Evolutionary conservation across 2,797 vertebrate species (phyloP).

Genomic region (Esox masquinongy): DNA sequence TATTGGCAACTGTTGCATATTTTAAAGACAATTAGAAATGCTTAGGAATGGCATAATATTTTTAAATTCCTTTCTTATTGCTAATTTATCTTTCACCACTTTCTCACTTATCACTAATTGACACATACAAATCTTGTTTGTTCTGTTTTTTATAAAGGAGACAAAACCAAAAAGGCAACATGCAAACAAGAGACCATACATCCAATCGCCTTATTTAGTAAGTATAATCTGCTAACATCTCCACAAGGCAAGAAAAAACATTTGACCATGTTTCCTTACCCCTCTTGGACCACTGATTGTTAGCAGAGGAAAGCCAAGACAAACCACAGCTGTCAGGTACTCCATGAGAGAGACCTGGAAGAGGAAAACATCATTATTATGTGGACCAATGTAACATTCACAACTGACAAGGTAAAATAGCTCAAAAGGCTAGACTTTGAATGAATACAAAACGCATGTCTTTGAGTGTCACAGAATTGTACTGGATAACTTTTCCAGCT

Average conservation of each 20-base stretch:
- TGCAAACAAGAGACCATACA: too few relatives aligned
- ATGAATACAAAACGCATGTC: neutral
- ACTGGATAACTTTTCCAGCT: too few relatives aligned
- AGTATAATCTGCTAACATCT: neutral
- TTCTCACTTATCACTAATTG: too few relatives aligned
- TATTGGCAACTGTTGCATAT: too few relatives aligned
- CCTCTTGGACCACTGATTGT: slow-evolving; percentile 91
- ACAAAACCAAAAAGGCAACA: too few relatives aligned
- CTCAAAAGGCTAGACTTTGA: neutral
- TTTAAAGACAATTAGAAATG: too few relatives aligned
- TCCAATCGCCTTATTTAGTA: too few relatives aligned
- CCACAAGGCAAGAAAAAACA: neutral
- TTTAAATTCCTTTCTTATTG: too few relatives aligned
- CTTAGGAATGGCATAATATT: too few relatives aligned
- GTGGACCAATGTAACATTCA: neutral
- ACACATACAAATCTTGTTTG: too few relatives aligned
- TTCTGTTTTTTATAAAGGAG: too few relatives aligned
- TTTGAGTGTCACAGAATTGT: neutral
- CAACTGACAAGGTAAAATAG: neutral
- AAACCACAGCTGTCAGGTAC: slow-evolving; percentile 92
- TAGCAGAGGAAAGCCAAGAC: slow-evolving; percentile 92
- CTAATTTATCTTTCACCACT: too few relatives aligned
- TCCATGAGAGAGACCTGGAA: slow-evolving; percentile 95
- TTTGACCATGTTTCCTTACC: slow-evolving; percentile 72
- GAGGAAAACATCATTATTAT: neutral